Conservation (phyloP, 1,140 invertebrate genomes). For the Meloidogyne exigua region DNA sequence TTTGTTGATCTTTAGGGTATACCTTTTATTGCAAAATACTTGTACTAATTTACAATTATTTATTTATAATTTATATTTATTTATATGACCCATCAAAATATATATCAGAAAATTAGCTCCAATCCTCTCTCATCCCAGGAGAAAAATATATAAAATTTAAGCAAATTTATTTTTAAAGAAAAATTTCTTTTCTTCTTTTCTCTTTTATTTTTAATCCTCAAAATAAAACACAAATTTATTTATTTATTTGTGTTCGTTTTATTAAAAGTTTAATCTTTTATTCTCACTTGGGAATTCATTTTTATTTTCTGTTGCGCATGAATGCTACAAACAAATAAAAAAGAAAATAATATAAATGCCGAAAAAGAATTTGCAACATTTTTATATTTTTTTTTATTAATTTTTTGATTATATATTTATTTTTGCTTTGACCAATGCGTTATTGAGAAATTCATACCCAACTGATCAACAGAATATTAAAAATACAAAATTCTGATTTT, state of each 20-base stretch:
- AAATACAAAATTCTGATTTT: neutral
- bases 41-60: neutral
- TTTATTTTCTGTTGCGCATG: conserved; percentile 1
- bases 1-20: neutral
- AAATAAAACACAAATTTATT: neutral
- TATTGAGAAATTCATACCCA: neutral
- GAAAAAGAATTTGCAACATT: neutral
- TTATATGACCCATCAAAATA: neutral
- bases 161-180: conserved; percentile 2
- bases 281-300: conserved; percentile 2
- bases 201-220: neutral
- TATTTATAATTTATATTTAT: neutral
- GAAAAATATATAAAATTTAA: conserved; percentile 2
- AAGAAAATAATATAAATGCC: neutral
- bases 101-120: neutral
- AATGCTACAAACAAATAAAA: conserved; percentile 5
- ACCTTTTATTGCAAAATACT: neutral
- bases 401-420: neutral
- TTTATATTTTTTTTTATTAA: neutral
- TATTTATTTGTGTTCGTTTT: neutral
- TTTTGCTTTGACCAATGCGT: neutral
- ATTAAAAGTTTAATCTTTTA: conserved; percentile 1
- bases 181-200: neutral
- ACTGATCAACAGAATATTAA: neutral
- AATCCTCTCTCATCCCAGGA: neutral